Base-by-base conservation (phyloP, 2,113 vertebrate genomes). In the Numenius arquata region DNA sequence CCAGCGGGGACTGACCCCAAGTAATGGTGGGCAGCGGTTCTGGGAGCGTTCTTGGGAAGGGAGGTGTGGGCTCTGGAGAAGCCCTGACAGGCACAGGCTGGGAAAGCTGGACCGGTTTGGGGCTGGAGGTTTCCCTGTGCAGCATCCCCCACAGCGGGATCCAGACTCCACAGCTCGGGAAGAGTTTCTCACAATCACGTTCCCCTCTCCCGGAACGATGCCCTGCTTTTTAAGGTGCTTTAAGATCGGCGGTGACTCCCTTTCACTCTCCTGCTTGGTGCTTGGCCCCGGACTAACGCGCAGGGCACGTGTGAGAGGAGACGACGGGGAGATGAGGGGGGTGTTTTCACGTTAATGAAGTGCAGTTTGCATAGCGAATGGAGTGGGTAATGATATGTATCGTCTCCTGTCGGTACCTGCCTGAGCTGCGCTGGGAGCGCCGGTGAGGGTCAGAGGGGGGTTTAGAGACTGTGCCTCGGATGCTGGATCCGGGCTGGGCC, bases 1-100 rank as follows among this genome's bases (percentile, higher is more conserved):
- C 17, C 40, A 7, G 29, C 21, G 16, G 12, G 66, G 61, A 12
- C 34, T 52, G 45, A 9, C 30, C n/a, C 6, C 48, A 34, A 4
- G 19, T 30, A 21, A 1, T 10, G 0, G 0, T 19, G 19, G 17
- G 10, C 61, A 21, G 58, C 2, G 14, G 36, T 26, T 76, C 18
- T 52, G 58, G 25, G 56, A 41, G 4, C 0, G 0, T 48, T 40
- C 71, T 34, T 23, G 3, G n/a, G 20, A 40, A 10, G 36, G 2
- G 32, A 45, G 52, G 23, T 58, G 4, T 18, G 10, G 7, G 30
- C 61, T 71, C 66, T 19, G 55, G 2, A 55, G 56, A 32, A 53
- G 38, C 20, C 19, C 29, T 29, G 29, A 7, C 9, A 11, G 22
- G 22, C 13, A 7, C 26, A 2, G 55, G 59, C n/a, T 80, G 41